Base-by-base conservation (phyloP, 2,113 vertebrate species). In the Cephalopterus ornatus region DNA sequence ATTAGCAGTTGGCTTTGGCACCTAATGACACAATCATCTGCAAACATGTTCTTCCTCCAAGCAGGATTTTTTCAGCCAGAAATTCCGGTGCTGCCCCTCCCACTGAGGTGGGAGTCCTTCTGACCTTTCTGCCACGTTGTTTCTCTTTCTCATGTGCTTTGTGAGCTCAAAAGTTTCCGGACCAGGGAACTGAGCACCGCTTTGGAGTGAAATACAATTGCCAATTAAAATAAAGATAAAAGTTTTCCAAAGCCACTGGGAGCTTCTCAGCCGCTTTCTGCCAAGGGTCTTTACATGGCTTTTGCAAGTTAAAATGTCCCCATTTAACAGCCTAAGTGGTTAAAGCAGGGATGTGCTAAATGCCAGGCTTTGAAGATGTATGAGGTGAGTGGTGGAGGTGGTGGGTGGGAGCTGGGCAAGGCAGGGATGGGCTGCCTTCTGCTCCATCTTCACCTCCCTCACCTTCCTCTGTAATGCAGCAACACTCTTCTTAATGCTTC, bases 131-230 rank as follows among this genome's bases (percentile, higher is more conserved):
- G 46, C 20, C 11, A 32, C 33, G 5, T 77, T n/a, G 18, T 8
- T 81, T 67, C 30, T 75, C 5, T 42, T 47, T 59, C 35, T 83
- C 11, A 0, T 0, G 9, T 1, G 2, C 15, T 72, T 76, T 59
- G 7, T 10, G 23, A 47, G 39, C 7, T 23, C 35, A 17, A 15
- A 82, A 87, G 35, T 21, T 77, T 78, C 66, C 39, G 44, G 55
- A 3, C 73, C 3, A 0, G 1, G 41, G 81, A 85, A 16, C 23
- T 8, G 35, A 91, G 35, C 59, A 23, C 9, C 1, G 5, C 78
- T 92, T 88, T n/a, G 53, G 63, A 33, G 63, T 28, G 41, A 86
- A 88, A 73, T 18, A 56, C 44, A 59, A 16, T 2, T 17, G 4
- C 19, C 30, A 4, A 27, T 71, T 67, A 50, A 81, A 78, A 55